phyloP scores from a whole-genome alignment of 2,888 invertebrate species.

The Sesia apiformis region DNA sequence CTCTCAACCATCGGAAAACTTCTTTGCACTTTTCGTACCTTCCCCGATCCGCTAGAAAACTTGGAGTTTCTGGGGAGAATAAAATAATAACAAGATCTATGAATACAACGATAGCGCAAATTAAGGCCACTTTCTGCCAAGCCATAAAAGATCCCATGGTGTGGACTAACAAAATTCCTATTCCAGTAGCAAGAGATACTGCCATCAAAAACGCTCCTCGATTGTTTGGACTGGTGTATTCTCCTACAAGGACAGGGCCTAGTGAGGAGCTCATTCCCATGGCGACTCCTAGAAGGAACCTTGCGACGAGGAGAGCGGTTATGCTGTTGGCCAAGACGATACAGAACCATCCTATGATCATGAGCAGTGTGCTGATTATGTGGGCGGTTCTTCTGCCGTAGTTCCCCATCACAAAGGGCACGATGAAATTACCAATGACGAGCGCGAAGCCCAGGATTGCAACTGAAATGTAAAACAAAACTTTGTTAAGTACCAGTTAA shows the following conservation, averaged over 20 bases:
- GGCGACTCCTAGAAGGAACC: slow-evolving; percentile 51
- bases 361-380: slow-evolving; percentile 49
- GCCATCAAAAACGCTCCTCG: slow-evolving; percentile 73
- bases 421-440: slow-evolving; percentile 32
- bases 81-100: slow-evolving; percentile 44
- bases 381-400: slow-evolving; percentile 66
- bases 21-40: slow-evolving; percentile 65
- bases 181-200: slow-evolving; percentile 68
- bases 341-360: slow-evolving; percentile 64
- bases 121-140: slow-evolving; percentile 69
- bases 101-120: slow-evolving; percentile 54
- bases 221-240: slow-evolving; percentile 69
- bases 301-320: slow-evolving; percentile 27
- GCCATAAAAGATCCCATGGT: slow-evolving; percentile 71
- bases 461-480: slow-evolving; percentile 20
- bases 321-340: slow-evolving; percentile 45
- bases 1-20: slow-evolving; percentile 73
- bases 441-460: slow-evolving; percentile 35
- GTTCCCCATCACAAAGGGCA: slow-evolving; percentile 53
- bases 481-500: too few relatives aligned
- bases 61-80: slow-evolving; percentile 75
- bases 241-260: slow-evolving; percentile 64
- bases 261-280: slow-evolving; percentile 68
- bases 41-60: slow-evolving; percentile 75
- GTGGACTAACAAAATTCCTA: slow-evolving; percentile 74